Evolutionary conservation across 1,140 invertebrate species (phyloP).

Genomic region (Eriosoma lanigerum): DNA sequence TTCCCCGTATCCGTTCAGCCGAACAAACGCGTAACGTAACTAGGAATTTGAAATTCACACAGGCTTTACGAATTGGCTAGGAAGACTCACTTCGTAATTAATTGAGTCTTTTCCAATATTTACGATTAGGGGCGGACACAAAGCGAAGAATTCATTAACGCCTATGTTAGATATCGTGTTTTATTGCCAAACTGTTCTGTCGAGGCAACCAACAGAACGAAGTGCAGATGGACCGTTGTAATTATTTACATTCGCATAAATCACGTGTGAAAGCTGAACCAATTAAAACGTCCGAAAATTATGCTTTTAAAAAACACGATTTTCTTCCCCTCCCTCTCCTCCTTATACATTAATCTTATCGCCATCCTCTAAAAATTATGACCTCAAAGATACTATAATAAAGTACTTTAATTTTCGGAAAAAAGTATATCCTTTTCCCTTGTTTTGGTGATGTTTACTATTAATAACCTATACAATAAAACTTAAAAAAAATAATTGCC

Average conservation of each 20-base stretch:
- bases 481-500: no score
- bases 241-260: slow-evolving; percentile 45
- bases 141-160: slow-evolving; percentile 41
- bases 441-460: no score
- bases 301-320: background rate
- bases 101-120: slow-evolving; percentile 30
- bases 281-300: slow-evolving; percentile 48
- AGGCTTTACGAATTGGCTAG: no score
- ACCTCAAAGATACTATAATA: no score
- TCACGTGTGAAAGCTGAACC: slow-evolving; percentile 1
- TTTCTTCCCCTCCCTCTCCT: background rate
- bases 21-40: no score
- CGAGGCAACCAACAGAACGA: background rate
- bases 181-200: background rate
- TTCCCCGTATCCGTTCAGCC: no score
- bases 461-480: no score
- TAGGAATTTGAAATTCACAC: no score
- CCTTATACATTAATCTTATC: no score
- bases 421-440: no score
- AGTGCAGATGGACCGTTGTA: background rate
- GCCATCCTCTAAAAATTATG: no score
- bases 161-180: background rate
- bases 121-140: background rate
- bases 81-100: background rate
- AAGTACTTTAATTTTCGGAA: no score